These are phyloP conservation scores for Cygnus atratus DNA, from an alignment of 2,113 vertebrate genomes.

Conservation along the genomic window DNA sequence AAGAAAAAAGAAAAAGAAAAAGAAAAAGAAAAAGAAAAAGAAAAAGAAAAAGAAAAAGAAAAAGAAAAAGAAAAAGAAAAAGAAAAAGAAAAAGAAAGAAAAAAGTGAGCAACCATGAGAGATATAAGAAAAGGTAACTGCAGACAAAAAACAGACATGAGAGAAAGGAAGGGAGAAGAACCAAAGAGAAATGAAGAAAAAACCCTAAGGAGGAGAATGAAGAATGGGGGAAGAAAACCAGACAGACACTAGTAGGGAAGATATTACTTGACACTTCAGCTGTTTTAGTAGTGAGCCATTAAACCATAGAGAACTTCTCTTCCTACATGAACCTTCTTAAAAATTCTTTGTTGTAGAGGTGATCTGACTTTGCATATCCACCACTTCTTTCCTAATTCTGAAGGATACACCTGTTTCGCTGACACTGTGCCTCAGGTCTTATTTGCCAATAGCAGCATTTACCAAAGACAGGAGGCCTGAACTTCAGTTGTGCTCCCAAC, in stretches of 20 bases:
- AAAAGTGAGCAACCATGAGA: neutral
- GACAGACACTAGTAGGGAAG: neutral
- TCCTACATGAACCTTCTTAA: neutral
- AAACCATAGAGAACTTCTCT: neutral
- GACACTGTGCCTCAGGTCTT: neutral
- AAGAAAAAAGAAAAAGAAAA: no score
- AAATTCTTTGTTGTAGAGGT: neutral
- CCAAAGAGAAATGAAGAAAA: neutral
- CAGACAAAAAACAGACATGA: neutral
- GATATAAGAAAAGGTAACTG: neutral
- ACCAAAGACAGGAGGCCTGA: neutral
- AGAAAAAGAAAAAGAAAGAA: no score
- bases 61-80: no score
- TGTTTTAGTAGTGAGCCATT: neutral
- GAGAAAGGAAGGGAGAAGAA: neutral
- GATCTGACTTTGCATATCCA: neutral
- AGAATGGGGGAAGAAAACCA: neutral
- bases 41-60: no score
- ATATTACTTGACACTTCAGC: neutral
- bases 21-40: no score
- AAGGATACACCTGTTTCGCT: neutral
- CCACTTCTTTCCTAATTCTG: neutral
- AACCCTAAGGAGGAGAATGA: neutral
- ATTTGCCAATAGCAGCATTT: neutral
- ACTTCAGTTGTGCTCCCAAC: neutral